Evolutionary conservation across 2,113 vertebrate species (phyloP).

Genomic region (Glaucomys volans): DNA sequence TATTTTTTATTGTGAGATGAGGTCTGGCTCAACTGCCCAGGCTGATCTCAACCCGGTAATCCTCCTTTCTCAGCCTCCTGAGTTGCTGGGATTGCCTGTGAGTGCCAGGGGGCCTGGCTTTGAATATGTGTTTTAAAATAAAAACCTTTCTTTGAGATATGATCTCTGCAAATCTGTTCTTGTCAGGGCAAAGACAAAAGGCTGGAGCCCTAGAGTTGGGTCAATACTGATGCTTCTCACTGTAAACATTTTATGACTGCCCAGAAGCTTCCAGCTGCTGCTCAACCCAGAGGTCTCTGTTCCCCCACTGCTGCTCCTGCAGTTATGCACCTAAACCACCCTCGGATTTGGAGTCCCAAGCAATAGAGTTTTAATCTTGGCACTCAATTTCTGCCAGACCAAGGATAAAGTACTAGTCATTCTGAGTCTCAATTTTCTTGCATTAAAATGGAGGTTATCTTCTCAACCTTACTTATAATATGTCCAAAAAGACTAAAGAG

Average conservation of each 20-base stretch:
- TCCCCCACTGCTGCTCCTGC: background rate
- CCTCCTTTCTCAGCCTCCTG: no score
- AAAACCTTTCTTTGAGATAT: background rate
- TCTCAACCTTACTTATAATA: background rate
- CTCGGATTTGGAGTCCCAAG: background rate
- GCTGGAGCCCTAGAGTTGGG: background rate
- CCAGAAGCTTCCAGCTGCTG: background rate
- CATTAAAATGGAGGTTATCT: background rate
- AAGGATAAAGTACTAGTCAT: background rate
- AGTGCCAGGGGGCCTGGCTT: no score
- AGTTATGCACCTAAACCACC: background rate
- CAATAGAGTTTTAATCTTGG: background rate
- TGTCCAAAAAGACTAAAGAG: background rate
- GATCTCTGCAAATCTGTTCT: background rate
- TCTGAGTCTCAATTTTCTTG: background rate
- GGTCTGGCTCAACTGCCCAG: no score
- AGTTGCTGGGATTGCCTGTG: no score
- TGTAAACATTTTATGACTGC: background rate
- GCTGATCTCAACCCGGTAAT: no score
- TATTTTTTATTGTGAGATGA: no score
- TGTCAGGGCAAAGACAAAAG: background rate
- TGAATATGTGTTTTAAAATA: background rate
- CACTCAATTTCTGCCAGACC: background rate
- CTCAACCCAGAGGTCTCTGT: background rate
- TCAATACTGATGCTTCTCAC: background rate